Evolutionary conservation across 2,797 vertebrate genomes (phyloP).

Genomic region (Molossus molossus): DNA sequence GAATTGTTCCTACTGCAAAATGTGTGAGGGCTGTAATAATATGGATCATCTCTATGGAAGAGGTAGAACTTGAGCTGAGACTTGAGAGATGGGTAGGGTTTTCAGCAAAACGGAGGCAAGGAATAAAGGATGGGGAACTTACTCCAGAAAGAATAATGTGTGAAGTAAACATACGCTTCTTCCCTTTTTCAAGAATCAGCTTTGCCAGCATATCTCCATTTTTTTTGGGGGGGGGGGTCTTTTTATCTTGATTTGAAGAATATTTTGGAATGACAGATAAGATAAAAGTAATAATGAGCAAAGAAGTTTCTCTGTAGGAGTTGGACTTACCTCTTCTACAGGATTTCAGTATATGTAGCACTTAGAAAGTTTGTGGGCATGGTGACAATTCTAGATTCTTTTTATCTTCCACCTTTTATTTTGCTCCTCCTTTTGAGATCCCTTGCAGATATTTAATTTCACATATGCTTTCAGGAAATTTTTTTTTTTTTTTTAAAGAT

Average conservation of each 20-base stretch:
- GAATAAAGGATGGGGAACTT: neutral
- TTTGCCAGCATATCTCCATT: neutral
- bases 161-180: neutral
- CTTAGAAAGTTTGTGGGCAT: conserved; percentile 61
- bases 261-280: conserved; percentile 50
- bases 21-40: neutral
- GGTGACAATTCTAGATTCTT: conserved; percentile 18
- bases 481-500: conserved; percentile 22
- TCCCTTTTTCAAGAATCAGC: conserved; percentile 19
- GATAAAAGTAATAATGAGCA: conserved; percentile 57
- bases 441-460: conserved; percentile 49
- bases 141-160: conserved; percentile 12
- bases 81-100: conserved; percentile 27
- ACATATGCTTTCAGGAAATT: neutral
- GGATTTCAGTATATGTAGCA: conserved; percentile 23
- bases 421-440: conserved; percentile 44
- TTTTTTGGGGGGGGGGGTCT: neutral
- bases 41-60: neutral
- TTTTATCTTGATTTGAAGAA: conserved; percentile 54
- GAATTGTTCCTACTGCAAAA: conserved; percentile 57
- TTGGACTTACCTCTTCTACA: conserved; percentile 45
- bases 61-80: conserved; percentile 44
- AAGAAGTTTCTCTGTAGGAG: conserved; percentile 18
- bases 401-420: conserved; percentile 38
- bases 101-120: conserved; percentile 6